These are phyloP conservation scores for Galbula dea DNA, from an alignment of 2,113 vertebrate genomes.

Conservation along the genomic window DNA sequence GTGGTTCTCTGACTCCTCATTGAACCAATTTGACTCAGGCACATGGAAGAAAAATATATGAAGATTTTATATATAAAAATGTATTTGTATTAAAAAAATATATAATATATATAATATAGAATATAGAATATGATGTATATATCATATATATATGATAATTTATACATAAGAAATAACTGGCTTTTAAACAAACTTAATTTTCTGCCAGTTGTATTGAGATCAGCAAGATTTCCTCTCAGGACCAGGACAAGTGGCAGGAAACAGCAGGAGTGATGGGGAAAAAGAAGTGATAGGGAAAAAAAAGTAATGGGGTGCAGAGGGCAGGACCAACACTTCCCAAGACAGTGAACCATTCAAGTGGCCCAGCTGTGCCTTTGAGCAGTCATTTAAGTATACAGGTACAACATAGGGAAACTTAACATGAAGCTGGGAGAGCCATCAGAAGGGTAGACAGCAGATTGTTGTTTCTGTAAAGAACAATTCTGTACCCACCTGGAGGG, in stretches of 20 bases:
- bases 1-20: not conserved
- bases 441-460: not conserved
- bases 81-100: not conserved
- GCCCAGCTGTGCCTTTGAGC: not conserved
- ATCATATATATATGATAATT: too few species aligned
- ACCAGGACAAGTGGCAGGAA: not conserved
- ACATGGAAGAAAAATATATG: not conserved
- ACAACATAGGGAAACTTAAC: not conserved
- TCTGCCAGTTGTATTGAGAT: not conserved
- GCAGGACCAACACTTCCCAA: not conserved
- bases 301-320: not conserved
- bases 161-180: too few species aligned
- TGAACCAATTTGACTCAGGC: accelerated
- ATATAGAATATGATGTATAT: too few species aligned
- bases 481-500: not conserved
- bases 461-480: not conserved
- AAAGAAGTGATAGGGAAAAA: not conserved
- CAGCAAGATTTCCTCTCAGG: not conserved
- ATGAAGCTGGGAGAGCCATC: not conserved
- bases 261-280: not conserved
- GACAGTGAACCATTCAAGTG: not conserved
- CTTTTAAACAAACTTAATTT: not conserved
- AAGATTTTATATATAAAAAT: not conserved
- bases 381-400: not conserved
- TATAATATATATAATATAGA: not conserved